Evolutionary conservation across 2,888 invertebrate genomes (phyloP).

Genomic region (Gastrophysa polygoni): DNA sequence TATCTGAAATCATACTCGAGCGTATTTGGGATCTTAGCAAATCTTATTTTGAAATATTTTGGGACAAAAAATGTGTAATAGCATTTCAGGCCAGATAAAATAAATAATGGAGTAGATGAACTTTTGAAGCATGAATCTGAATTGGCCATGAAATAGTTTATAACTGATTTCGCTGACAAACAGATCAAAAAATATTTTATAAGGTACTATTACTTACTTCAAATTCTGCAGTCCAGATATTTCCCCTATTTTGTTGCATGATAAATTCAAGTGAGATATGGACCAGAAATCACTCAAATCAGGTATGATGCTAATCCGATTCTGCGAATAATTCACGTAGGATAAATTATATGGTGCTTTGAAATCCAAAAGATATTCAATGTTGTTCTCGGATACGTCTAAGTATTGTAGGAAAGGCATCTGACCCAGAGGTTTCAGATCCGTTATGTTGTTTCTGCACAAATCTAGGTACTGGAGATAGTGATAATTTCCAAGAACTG

Average conservation of each 20-base stretch:
- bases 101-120: too few species aligned
- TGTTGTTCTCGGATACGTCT: constrained; percentile 63
- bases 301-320: constrained; percentile 61
- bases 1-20: constrained; percentile 61
- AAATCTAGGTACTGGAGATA: constrained; percentile 67
- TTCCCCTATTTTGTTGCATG: constrained; percentile 65
- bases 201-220: constrained; percentile 53
- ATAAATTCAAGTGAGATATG: constrained; percentile 65
- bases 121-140: too few species aligned
- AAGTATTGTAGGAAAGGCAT: constrained; percentile 65
- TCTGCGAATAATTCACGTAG: constrained; percentile 66
- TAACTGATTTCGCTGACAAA: too few species aligned
- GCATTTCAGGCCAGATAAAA: too few species aligned
- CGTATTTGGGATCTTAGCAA: too few species aligned
- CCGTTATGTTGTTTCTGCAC: constrained; percentile 63
- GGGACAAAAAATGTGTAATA: too few species aligned
- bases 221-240: constrained; percentile 64
- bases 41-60: too few species aligned
- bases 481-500: constrained; percentile 62
- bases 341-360: constrained; percentile 67
- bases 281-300: constrained; percentile 68
- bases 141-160: too few species aligned
- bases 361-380: constrained; percentile 63
- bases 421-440: constrained; percentile 61
- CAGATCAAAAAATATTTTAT: not conserved